Conservation (phyloP, 2,113 vertebrate genomes). For the Campylorhamphus procurvoides region DNA sequence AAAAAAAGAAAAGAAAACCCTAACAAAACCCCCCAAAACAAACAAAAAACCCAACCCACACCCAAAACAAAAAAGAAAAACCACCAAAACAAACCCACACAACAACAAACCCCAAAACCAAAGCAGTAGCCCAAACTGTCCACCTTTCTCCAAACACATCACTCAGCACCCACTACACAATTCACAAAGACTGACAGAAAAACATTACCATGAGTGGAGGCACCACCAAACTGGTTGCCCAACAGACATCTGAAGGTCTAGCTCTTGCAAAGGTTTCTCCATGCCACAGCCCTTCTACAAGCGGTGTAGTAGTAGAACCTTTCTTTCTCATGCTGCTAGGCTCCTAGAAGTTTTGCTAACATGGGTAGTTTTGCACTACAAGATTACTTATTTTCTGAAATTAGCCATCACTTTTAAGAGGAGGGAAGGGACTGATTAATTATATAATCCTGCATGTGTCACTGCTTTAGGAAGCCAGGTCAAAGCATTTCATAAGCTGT, state of each 20-base stretch:
- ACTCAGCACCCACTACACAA: neutral
- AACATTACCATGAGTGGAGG: neutral
- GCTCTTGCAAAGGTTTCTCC: neutral
- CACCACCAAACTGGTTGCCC: neutral
- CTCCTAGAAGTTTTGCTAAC: neutral
- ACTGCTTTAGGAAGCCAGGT: neutral
- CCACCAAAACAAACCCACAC: neutral
- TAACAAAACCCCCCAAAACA: neutral
- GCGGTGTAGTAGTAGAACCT: neutral
- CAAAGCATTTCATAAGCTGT: neutral
- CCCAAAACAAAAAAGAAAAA: too few relatives aligned
- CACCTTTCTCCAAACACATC: neutral
- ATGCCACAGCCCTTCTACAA: neutral
- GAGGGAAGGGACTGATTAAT: neutral
- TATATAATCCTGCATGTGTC: neutral
- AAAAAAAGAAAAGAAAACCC: too few relatives aligned
- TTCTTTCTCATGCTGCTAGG: neutral
- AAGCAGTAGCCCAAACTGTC: neutral
- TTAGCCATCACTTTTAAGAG: neutral
- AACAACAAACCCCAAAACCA: neutral
- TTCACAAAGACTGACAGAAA: neutral
- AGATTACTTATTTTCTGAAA: neutral
- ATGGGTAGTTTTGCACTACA: neutral
- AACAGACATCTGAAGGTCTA: neutral
- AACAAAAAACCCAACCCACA: too few relatives aligned